These are phyloP conservation scores for Cryptotermes secundus DNA, from an alignment of 1,140 invertebrate genomes.

Conservation along the genomic window DNA sequence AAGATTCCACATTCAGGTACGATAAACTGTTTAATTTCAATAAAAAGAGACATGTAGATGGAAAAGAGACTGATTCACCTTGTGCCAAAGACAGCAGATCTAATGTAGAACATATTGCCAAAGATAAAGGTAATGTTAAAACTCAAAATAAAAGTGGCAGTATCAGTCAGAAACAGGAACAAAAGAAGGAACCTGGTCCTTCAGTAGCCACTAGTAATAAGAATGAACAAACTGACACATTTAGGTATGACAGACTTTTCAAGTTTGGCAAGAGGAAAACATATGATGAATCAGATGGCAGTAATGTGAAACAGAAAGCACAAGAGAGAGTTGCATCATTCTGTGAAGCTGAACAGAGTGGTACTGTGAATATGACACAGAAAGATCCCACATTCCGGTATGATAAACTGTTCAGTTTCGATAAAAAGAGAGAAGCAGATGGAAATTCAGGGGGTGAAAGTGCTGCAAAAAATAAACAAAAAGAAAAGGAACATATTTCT, in stretches of 20 bases:
- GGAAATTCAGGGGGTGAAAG: not conserved
- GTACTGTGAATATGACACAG: no score
- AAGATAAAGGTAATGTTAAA: not conserved
- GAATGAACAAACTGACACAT: not conserved
- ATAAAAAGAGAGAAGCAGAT: not conserved
- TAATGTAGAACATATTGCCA: not conserved
- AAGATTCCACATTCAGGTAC: no score
- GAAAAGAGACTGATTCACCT: not conserved
- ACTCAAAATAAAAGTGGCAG: not conserved
- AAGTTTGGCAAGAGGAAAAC: not conserved
- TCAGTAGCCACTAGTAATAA: not conserved
- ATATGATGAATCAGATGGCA: no score
- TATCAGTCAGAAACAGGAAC: not conserved
- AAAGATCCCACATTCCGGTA: no score
- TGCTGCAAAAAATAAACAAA: not conserved
- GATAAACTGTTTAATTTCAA: no score
- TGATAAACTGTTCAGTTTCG: no score
- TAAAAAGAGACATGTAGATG: not conserved
- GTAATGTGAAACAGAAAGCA: no score
- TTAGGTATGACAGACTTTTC: conserved; percentile 1
- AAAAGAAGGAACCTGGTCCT: no score
- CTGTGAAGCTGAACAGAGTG: no score
- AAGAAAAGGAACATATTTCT: not conserved
- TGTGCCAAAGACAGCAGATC: not conserved
- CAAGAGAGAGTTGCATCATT: no score